These are phyloP conservation scores for Branchellion lobata DNA, from an alignment of 2,888 invertebrate genomes.

Conservation along the genomic window DNA sequence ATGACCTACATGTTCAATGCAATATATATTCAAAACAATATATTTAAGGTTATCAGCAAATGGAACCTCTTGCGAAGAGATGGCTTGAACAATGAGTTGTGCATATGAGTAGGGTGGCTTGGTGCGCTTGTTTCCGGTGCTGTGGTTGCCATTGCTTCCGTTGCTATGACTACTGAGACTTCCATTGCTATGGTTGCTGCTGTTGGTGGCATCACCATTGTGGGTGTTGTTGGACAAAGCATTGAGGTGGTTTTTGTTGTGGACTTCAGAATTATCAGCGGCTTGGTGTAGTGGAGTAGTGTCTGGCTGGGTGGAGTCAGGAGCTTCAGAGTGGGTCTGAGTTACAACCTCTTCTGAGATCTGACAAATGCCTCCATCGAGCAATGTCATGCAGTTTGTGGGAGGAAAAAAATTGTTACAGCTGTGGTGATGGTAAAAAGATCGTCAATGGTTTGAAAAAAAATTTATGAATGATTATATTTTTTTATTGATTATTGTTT, in stretches of 20 bases:
- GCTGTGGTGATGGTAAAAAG: not conserved
- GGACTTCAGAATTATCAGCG: not conserved
- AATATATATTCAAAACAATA: not conserved
- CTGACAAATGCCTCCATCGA: not conserved
- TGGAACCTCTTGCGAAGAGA: constrained; percentile 71
- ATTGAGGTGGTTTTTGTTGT: not conserved
- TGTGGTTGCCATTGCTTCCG: not conserved
- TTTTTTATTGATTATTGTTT: too few species aligned
- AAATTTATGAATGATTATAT: too few species aligned
- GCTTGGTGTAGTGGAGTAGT: too few species aligned
- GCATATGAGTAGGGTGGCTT: constrained; percentile 94
- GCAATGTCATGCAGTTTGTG: not conserved
- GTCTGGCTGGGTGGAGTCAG: constrained; percentile 2
- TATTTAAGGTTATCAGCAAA: too few species aligned
- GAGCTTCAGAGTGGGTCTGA: not conserved
- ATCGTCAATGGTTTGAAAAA: too few species aligned
- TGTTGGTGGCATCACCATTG: not conserved
- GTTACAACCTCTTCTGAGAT: constrained; percentile 8
- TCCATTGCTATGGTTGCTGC: too few species aligned
- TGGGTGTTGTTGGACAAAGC: not conserved
- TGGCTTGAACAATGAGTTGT: constrained; percentile 94
- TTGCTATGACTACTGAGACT: too few species aligned
- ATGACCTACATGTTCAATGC: not conserved
- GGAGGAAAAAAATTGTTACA: not conserved
- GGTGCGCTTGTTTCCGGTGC: constrained; percentile 51